Conservation (phyloP, 1,140 invertebrate species). For the Aphelinus atriplicis region DNA sequence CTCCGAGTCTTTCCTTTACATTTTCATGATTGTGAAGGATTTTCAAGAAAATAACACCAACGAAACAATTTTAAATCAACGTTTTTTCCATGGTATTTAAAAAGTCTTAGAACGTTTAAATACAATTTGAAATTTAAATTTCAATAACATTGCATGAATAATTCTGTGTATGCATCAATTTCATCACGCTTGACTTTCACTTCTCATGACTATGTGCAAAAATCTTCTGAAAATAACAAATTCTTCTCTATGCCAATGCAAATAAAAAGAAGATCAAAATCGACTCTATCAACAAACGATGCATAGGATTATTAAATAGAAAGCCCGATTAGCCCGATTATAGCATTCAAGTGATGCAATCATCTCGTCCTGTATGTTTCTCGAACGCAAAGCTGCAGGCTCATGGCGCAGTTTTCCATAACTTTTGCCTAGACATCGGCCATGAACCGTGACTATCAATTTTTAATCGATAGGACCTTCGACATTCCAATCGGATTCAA, state of each 20-base stretch:
- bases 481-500: background rate
- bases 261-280: background rate
- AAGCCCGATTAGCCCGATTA: no score
- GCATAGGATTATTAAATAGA: no score
- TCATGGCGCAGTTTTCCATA: no score
- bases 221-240: background rate
- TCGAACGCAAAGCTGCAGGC: no score
- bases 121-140: background rate
- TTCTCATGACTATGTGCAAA: background rate
- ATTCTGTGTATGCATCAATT: background rate
- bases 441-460: background rate
- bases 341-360: background rate
- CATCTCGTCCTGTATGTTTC: no score
- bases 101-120: background rate
- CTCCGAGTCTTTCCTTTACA: no score
- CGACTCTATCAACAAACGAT: no score
- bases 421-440: background rate
- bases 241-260: no score
- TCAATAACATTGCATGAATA: conserved; percentile 1
- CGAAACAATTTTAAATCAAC: no score
- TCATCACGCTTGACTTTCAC: background rate
- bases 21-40: no score
- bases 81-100: no score
- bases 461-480: background rate
- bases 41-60: no score